Evolutionary conservation across 53 echinoderm and acorn worm species (phyloP).

Genomic region (Astropecten irregularis): DNA sequence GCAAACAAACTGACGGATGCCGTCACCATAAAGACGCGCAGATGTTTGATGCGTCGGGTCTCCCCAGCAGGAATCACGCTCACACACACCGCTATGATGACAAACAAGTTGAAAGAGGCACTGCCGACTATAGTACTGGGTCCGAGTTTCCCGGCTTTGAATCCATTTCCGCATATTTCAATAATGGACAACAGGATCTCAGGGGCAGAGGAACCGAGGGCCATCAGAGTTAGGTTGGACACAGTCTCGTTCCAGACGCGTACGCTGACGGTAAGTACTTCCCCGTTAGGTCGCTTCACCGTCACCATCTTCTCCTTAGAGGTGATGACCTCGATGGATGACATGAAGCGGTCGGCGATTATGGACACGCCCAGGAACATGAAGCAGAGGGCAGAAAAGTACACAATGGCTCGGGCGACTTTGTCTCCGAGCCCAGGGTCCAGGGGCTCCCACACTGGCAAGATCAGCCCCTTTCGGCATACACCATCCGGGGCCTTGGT

Average conservation of each 20-base stretch:
- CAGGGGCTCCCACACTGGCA: constrained; percentile 72
- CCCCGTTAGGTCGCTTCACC: constrained; percentile 87
- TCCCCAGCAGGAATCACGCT: constrained; percentile 88
- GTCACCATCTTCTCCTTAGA: constrained; percentile 93
- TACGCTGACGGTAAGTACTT: constrained; percentile 84
- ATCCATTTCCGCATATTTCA: constrained; percentile 82
- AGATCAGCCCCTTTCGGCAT: constrained; percentile 47
- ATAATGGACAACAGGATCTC: constrained; percentile 96
- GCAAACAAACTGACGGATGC: constrained; percentile 94
- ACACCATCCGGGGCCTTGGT: background rate
- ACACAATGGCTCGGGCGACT: constrained; percentile 87
- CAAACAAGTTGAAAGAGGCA: constrained; percentile 96
- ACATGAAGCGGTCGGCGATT: constrained; percentile 98
- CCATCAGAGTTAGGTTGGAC: constrained; percentile 97
- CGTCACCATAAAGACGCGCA: constrained; percentile 96
- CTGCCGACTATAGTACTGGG: constrained; percentile 99
- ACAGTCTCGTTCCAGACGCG: constrained; percentile 99
- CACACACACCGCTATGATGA: constrained; percentile 95
- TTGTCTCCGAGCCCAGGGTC: constrained; percentile 70
- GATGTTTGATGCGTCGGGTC: constrained; percentile 82
- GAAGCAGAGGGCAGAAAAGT: constrained; percentile 80
- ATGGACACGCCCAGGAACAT: constrained; percentile 98
- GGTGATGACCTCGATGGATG: constrained; percentile 96
- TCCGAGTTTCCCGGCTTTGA: constrained; percentile 92
- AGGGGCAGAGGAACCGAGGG: constrained; percentile 96